Base-by-base conservation (phyloP, 1,140 invertebrate species). In the Drosophila ogumai region DNA sequence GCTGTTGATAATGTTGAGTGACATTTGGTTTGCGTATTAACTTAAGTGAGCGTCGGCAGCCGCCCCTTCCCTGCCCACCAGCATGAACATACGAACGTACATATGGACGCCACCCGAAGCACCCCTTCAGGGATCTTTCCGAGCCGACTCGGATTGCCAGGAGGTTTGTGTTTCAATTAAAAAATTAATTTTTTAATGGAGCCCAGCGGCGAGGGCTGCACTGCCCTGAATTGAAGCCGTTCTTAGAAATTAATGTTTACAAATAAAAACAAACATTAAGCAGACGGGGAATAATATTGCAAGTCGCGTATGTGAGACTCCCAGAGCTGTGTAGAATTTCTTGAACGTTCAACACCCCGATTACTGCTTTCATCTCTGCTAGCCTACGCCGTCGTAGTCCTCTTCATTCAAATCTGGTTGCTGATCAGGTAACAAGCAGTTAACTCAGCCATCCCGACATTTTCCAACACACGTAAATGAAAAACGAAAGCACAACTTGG, bases 11-110 rank as follows among this genome's bases (percentile, higher is more conserved):
- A 86, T 86, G 82, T 86, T 86, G 82, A 86, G 82, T 86, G 82
- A 86, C 82, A 87, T 86, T 86, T 86, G 82, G 82, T 86, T 86
- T 86, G 82, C 82, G 82, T 86, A 82, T 87, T 86, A 86, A 86
- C 82, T 86, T 86, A 86, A 86, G 82, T 86, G 82, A 86, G 79
- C 79, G 82, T 82, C 82, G 82, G 59, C 66, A 58, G 60, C 25
- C 41, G 15, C 40, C 31, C 9, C 58, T 22, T 8, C 25, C 25
- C 52, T 25, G 19, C 13, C 34, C 25, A 28, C 2, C 5, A 32
- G 28, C 28, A 17, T 15, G 31, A 12, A 1, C 49, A 34, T n/a
- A 31, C 15, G 22, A n/a, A 12, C 6, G 10, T 15, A 40, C 19
- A 32, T 44, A 31, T 56, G 73, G 44, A 34, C 10, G 60, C 47